Evolutionary conservation across 2,113 vertebrate species (phyloP).

Genomic region (Butorides virescens): DNA sequence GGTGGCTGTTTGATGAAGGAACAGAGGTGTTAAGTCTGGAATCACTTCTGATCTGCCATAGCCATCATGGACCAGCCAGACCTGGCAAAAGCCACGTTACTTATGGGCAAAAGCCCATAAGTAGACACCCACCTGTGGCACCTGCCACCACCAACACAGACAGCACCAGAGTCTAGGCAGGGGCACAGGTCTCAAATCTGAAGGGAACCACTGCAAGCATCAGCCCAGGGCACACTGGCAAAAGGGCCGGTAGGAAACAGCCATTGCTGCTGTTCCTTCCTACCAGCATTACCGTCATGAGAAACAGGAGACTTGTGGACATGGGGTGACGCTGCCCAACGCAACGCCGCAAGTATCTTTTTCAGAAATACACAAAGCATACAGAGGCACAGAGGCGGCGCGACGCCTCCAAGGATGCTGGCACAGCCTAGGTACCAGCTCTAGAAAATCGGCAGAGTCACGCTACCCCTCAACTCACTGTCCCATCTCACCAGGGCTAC

Average conservation of each 20-base stretch:
- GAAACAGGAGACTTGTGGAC: not conserved
- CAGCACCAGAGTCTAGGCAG: not conserved
- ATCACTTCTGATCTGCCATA: not conserved
- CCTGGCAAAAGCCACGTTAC: not conserved
- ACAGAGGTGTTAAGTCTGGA: not conserved
- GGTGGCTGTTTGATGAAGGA: not conserved
- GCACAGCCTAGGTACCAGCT: not conserved
- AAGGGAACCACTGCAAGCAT: not conserved
- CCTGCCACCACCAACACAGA: not conserved
- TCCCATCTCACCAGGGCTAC: not conserved
- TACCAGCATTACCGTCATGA: fast-evolving
- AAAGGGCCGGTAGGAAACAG: not conserved
- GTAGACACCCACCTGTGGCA: not conserved
- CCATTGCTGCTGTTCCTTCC: not conserved
- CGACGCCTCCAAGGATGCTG: not conserved
- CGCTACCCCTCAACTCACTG: not conserved
- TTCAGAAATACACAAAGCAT: not conserved
- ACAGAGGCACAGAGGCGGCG: not conserved
- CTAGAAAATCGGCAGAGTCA: not conserved
- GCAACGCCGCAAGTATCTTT: not conserved
- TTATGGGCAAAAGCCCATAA: not conserved
- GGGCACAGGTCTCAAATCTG: not conserved
- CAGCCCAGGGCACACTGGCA: not conserved
- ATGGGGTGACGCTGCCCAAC: not conserved
- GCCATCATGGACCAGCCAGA: not conserved